Evolutionary conservation across 2,113 vertebrate genomes (phyloP).

Genomic region (Leptodactylus fuscus): DNA sequence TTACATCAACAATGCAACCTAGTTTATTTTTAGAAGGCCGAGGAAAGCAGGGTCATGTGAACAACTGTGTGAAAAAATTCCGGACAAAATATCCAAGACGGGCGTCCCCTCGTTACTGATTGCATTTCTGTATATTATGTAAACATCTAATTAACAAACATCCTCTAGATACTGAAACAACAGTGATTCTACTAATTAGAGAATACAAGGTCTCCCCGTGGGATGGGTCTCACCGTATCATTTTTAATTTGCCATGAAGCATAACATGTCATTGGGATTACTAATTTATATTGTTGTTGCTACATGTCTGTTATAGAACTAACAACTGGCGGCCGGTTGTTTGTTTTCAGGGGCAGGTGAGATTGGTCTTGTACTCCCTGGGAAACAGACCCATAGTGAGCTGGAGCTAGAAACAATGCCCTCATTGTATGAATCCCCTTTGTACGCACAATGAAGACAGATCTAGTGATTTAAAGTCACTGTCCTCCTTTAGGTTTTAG

Average conservation of each 20-base stretch:
- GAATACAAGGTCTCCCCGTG: conserved; percentile 19
- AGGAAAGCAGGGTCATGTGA: background rate
- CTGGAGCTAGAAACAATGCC: background rate
- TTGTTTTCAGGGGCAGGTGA: conserved; percentile 44
- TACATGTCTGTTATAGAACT: conserved; percentile 50
- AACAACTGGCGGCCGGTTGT: conserved; percentile 32
- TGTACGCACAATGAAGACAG: background rate
- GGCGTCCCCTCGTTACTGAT: conserved; percentile 7
- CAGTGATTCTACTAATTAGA: conserved; percentile 32
- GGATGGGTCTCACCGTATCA: conserved; percentile 35
- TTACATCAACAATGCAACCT: background rate
- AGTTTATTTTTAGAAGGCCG: background rate
- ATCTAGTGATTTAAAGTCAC: background rate
- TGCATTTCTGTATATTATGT: conserved; percentile 43
- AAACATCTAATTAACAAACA: conserved; percentile 52
- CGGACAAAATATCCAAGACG: background rate
- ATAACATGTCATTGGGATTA: conserved; percentile 39
- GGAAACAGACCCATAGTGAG: conserved; percentile 28
- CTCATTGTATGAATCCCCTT: background rate
- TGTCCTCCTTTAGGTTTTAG: too few relatives aligned
- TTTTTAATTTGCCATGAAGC: conserved; percentile 47
- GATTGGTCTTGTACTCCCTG: conserved; percentile 5
- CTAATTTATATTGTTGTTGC: conserved; percentile 54
- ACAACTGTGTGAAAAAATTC: background rate
- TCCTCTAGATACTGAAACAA: conserved; percentile 1